A percentile compares a stretch with the other conserved stretches of the same genome.
Evolutionary conservation across 2,113 vertebrate genomes (phyloP).

Genomic region (Spheniscus mendiculus): DNA sequence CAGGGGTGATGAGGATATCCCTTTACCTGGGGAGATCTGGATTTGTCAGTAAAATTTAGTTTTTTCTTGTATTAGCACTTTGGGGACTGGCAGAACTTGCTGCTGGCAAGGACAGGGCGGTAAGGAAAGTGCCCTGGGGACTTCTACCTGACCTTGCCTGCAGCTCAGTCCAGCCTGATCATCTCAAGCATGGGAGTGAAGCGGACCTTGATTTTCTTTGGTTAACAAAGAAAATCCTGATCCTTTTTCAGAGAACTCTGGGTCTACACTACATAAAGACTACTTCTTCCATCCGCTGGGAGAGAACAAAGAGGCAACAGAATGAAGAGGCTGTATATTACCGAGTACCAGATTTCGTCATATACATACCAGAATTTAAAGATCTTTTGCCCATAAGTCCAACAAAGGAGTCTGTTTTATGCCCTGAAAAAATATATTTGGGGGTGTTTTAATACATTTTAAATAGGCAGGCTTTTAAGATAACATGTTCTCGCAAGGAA

Average conservation of each 20-base stretch:
- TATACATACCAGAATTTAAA: conserved; percentile 89
- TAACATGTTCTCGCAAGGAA: neutral
- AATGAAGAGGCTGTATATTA: neutral
- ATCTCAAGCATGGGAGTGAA: neutral
- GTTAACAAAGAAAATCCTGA: neutral
- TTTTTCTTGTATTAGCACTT: neutral
- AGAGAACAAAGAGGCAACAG: neutral
- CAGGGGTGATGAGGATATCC: neutral
- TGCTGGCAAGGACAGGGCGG: neutral
- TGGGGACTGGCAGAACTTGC: neutral
- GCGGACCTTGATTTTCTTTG: neutral
- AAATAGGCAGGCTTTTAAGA: conserved; percentile 9
- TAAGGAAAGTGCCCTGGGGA: neutral
- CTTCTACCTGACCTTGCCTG: neutral
- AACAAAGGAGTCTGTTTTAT: conserved; percentile 89
- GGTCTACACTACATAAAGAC: neutral
- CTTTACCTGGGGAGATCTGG: neutral
- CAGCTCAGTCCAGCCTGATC: neutral
- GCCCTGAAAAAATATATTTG: conserved; percentile 83
- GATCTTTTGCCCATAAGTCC: conserved; percentile 93
- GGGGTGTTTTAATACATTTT: conserved; percentile 66
- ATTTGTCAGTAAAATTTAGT: neutral
- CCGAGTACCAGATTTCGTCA: neutral
- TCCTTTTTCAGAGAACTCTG: neutral
- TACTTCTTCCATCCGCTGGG: neutral